Conservation (phyloP, 2,888 invertebrate genomes). For the Drosophila prolongata region DNA sequence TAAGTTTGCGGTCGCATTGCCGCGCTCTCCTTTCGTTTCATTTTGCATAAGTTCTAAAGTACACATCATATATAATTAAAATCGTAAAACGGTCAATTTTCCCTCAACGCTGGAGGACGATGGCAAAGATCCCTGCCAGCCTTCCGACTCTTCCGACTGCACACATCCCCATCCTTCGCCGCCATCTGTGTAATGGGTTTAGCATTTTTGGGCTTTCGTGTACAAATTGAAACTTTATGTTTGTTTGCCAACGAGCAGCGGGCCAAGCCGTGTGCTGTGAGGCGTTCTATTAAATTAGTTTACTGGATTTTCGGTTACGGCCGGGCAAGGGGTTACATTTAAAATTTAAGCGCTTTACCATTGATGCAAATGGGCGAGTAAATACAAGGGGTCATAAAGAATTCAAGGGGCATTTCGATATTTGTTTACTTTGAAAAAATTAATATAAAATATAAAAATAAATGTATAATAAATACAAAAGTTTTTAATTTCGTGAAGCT, state of each 20-base stretch:
- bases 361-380: constrained; percentile 23
- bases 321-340: constrained; percentile 10
- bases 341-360: constrained; percentile 26
- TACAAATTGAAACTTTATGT: constrained; percentile 67
- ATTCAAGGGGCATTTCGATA: background rate
- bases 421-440: background rate
- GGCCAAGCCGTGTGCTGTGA: constrained; percentile 31
- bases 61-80: constrained; percentile 82
- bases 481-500: too few species aligned
- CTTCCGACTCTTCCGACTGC: too few species aligned
- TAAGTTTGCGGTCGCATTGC: constrained; percentile 70
- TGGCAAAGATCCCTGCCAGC: constrained; percentile 26
- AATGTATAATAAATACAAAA: too few species aligned
- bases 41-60: constrained; percentile 79
- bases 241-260: constrained; percentile 46
- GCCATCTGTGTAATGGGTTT: constrained; percentile 54
- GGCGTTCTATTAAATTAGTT: constrained; percentile 50
- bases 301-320: constrained; percentile 38
- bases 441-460: too few species aligned
- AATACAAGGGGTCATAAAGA: constrained; percentile 6
- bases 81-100: constrained; percentile 80
- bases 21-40: constrained; percentile 67
- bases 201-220: constrained; percentile 54
- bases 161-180: constrained; percentile 2
- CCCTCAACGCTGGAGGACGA: constrained; percentile 32